phyloP scores from a whole-genome alignment of 2,888 invertebrate genomes.

The Camponotus fellah region DNA sequence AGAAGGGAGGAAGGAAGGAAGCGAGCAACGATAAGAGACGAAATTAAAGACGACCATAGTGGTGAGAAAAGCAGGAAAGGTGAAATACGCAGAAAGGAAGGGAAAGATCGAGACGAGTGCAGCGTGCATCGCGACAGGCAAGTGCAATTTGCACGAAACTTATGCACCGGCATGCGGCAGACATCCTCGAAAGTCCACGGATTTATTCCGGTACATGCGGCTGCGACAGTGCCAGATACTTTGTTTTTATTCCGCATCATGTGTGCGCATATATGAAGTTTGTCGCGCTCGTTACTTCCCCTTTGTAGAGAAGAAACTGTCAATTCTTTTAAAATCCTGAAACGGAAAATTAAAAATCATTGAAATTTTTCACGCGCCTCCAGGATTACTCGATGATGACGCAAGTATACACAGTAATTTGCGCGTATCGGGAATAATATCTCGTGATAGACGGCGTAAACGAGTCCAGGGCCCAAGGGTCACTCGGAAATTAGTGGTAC shows the following conservation, averaged over 20 bases:
- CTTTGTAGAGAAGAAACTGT: neutral
- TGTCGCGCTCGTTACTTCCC: neutral
- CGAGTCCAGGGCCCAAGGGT: constrained; percentile 63
- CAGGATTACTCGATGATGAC: neutral
- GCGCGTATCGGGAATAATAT: constrained; percentile 41
- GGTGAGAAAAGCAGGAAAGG: neutral
- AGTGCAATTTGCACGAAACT: constrained; percentile 76
- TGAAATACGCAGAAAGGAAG: constrained; percentile 19
- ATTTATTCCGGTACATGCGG: constrained; percentile 81
- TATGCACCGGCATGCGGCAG: constrained; percentile 84
- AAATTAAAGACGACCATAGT: constrained; percentile 6
- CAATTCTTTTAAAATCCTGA: neutral
- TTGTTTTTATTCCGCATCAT: constrained; percentile 74
- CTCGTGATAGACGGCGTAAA: constrained; percentile 42
- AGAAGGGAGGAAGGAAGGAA: neutral
- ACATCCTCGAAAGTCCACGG: constrained; percentile 79
- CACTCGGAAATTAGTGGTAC: constrained; percentile 79
- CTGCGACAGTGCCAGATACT: constrained; percentile 73
- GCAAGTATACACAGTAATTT: constrained; percentile 15
- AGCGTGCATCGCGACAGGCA: constrained; percentile 28
- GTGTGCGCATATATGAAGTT: constrained; percentile 71
- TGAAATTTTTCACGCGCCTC: neutral
- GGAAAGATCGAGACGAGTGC: constrained; percentile 50
- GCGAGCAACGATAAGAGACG: neutral
- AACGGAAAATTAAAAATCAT: neutral